Base-by-base conservation (phyloP, 2,797 vertebrate species). In the Glyptemys insculpta region DNA sequence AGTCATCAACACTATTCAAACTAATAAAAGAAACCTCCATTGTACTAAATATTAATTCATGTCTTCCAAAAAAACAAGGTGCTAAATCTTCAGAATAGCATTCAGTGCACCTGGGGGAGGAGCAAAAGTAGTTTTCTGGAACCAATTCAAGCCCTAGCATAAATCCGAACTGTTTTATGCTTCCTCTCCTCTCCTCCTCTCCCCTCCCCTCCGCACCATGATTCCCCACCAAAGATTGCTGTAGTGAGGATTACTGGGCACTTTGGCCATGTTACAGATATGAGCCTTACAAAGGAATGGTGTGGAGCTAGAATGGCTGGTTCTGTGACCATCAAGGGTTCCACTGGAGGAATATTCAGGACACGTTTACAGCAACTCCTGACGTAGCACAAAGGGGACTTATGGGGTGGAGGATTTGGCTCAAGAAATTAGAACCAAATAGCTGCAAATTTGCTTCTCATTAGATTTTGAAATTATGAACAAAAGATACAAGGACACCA, bases 1-100 rank as follows among this genome's bases (percentile, higher is more conserved):
- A 19, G 81, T 96, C 92, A 95, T 83, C 81, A 85, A 59, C 23
- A n/a, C 82, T 87, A 86, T 87, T 89, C 89, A 90, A 23, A 92
- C 94, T 78, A 74, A 91, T 21, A 96, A 90, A 89, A 93, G 91
- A 93, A 80, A 94, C 86, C 53, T 82, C 83, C 94, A 83, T 62
- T 82, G 76, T 29, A 59, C 81, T 85, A 96, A 93, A 93, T 54
- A 91, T 15, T 52, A 79, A 86, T 85, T 96, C 65, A 82, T 81
- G 83, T 94, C 41, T 83, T 29, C 79, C 79, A 80, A 10, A 47
- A 78, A 49, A 31, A 37, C 57, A 89, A 47, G 21, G 11, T 49
- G 76, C 31, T 49, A 44, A 12, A 37, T 25, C 14, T 3, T 53
- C 44, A 65, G 5, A 72, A 23, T 29, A 49, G 4, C 1, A 18